Base-by-base conservation (phyloP, 2,888 invertebrate genomes). In the Tinea pellionella region DNA sequence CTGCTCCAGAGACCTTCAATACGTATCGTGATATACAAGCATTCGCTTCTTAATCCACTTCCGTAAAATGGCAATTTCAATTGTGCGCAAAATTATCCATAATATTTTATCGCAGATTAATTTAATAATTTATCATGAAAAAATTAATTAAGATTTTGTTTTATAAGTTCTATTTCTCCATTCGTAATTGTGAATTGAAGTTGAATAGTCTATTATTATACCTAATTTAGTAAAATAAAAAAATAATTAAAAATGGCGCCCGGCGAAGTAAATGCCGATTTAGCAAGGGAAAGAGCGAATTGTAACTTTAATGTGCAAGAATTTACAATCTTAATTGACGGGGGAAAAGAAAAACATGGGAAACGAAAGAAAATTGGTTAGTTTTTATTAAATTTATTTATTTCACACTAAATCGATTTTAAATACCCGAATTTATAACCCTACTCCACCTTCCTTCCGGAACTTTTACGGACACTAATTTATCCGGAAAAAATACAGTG, bases 261-360 rank as follows among this genome's bases (percentile, higher is more conserved):
- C 7, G 47, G 47, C 13, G 53, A 57, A 57, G 74, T 92, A 1
- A 93, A 93, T 72, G 83, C 87, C 56, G 94, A 95, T 79, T 79
- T 95, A 59, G 80, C 78, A 61, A 90, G 81, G 65, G 95, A 95
- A 75, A 89, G 95, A 61, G 78, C 84, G 58, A 91, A 89, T 68
- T 94, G 94, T 66, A 90, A 90, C 59, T 94, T 95, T 72, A 82
- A 93, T 74, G 79, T 91, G 0, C 70, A 83, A 63, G 96, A 96
- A 80, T 81, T 96, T 63, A 94, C 95, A 0, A 75, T 92, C 67
- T 89, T 94, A 64, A 78, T 95, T 64, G 94, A 94, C 72, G 96
- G 96, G 0, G 92, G 93, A 0, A 77, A 86, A 62, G 85, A 92
- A 59, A 93, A 91, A 73, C 95, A 94, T 3, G 69, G 78, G 61